phyloP scores from a whole-genome alignment of 2,888 invertebrate genomes.

The Protophormia terraenovae region DNA sequence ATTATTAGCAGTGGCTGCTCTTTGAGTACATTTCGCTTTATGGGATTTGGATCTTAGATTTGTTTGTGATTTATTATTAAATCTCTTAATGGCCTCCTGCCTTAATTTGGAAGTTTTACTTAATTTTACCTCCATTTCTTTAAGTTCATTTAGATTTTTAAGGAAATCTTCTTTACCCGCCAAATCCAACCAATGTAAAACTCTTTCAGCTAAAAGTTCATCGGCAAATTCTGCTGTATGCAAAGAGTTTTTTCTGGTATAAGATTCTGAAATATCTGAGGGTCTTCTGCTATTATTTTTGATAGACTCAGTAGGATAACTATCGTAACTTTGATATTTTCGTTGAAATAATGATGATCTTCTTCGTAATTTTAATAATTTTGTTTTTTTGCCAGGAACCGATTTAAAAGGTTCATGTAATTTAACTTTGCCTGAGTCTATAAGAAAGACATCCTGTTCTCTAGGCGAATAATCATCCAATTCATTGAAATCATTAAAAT shows the following conservation, averaged over 20 bases:
- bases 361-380: neutral
- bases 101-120: slow-evolving; percentile 64
- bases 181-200: slow-evolving; percentile 90
- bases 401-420: slow-evolving; percentile 52
- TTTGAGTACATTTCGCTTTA: slow-evolving; percentile 11
- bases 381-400: neutral
- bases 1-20: neutral
- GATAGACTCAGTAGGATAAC: slow-evolving; percentile 38
- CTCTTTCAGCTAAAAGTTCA: slow-evolving; percentile 85
- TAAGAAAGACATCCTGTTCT: slow-evolving; percentile 58
- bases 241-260: slow-evolving; percentile 76
- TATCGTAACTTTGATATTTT: slow-evolving; percentile 47
- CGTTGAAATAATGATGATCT: slow-evolving; percentile 24
- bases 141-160: slow-evolving; percentile 38
- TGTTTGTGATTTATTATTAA: slow-evolving; percentile 7
- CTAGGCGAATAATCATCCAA: slow-evolving; percentile 6
- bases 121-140: slow-evolving; percentile 62
- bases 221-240: slow-evolving; percentile 70
- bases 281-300: slow-evolving; percentile 57
- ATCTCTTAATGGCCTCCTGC: slow-evolving; percentile 39
- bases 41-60: neutral
- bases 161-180: slow-evolving; percentile 83
- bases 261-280: slow-evolving; percentile 69
- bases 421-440: slow-evolving; percentile 70
- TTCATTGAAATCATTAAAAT: slow-evolving; percentile 44